Percentiles rank a stretch among this genome's conserved stretches.
These are phyloP conservation scores for Mactromeris polynyma DNA, from an alignment of 2,888 invertebrate genomes.

Conservation along the genomic window DNA sequence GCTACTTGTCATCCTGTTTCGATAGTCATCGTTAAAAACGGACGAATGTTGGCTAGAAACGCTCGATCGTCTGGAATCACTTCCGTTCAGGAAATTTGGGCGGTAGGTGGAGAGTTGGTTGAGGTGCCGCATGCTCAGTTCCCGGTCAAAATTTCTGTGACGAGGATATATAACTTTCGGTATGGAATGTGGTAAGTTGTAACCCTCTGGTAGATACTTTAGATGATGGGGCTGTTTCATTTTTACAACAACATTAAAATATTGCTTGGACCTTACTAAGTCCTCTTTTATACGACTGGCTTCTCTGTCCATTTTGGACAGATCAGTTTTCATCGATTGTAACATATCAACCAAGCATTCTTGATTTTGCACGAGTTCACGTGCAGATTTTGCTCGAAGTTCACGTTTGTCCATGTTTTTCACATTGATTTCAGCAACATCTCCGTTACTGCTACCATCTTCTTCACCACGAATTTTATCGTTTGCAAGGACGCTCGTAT, in stretches of 20 bases:
- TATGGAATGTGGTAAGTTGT: constrained; percentile 51
- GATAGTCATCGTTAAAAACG: not conserved
- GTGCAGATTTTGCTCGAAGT: constrained; percentile 47
- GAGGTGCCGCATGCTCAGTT: constrained; percentile 17
- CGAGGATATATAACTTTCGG: constrained; percentile 32
- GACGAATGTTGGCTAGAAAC: constrained; percentile 2
- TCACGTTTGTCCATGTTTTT: constrained; percentile 1
- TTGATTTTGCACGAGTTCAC: constrained; percentile 60
- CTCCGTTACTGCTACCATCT: not conserved
- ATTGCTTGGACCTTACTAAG: constrained; percentile 61
- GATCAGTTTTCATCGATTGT: constrained; percentile 58
- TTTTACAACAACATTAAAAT: constrained; percentile 48
- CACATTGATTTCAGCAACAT: not conserved
- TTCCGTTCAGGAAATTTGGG: not conserved
- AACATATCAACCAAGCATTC: constrained; percentile 57
- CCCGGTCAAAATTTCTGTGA: not conserved
- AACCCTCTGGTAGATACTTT: constrained; percentile 36
- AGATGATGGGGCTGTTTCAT: constrained; percentile 44
- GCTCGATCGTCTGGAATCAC: constrained; percentile 33
- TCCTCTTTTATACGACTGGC: constrained; percentile 63
- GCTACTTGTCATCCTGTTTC: not conserved
- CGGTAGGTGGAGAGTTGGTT: constrained; percentile 32
- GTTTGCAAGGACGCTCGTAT: not conserved
- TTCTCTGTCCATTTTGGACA: constrained; percentile 65
- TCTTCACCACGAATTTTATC: not conserved